Evolutionary conservation across 2,797 vertebrate species (phyloP).

Genomic region (Takifugu ocellatus): DNA sequence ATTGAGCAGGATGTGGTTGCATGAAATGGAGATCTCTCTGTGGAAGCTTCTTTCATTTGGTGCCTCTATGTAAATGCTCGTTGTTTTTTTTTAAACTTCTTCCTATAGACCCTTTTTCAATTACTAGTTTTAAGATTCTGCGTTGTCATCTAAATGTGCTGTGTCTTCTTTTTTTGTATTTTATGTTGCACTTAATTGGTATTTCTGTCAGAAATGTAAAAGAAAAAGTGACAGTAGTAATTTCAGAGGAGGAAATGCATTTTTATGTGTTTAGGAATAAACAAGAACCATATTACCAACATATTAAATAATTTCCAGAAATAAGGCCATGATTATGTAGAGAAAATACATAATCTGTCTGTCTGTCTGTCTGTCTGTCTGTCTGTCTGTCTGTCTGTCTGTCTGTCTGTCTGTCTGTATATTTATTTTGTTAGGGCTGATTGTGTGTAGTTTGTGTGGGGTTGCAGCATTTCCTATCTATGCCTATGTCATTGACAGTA

Average conservation of each 20-base stretch:
- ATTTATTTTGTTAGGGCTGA: too few relatives aligned
- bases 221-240: slow-evolving; percentile 13
- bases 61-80: slow-evolving; percentile 34
- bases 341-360: too few relatives aligned
- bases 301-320: too few relatives aligned
- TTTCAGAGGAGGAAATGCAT: too few relatives aligned
- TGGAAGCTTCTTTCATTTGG: slow-evolving; percentile 30
- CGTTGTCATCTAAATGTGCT: slow-evolving; percentile 7
- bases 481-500: too few relatives aligned
- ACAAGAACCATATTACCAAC: too few relatives aligned
- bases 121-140: background rate
- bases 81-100: slow-evolving; percentile 1
- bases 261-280: too few relatives aligned
- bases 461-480: background rate
- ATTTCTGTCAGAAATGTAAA: slow-evolving; percentile 15
- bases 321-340: too few relatives aligned
- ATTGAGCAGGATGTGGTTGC: slow-evolving; percentile 83
- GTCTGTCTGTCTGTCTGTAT: too few relatives aligned
- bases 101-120: background rate
- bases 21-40: slow-evolving; percentile 63
- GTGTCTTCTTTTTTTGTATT: slow-evolving; percentile 1
- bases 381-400: too few relatives aligned
- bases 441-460: too few relatives aligned
- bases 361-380: too few relatives aligned
- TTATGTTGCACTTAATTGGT: background rate